Evolutionary conservation across 2,113 vertebrate species (phyloP), one percentile per base, ranked within the genome.

Genomic region (Orthonyx spaldingii): DNA sequence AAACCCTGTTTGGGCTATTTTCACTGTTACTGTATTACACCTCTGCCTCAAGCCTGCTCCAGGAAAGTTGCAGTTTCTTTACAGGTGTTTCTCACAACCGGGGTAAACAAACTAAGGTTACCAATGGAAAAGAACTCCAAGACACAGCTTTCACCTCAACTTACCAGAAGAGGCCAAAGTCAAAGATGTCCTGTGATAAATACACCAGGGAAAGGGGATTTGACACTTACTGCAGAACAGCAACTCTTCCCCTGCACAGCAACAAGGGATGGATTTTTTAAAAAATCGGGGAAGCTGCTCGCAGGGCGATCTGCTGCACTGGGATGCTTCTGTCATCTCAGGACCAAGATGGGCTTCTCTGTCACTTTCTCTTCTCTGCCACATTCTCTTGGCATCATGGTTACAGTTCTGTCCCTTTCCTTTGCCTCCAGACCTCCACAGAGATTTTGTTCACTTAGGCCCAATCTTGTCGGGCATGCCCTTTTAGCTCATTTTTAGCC

Each of bases 31-130:
- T 68, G 17, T 28, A 46, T 37, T 44, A 60, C 30, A 44, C 1
- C 2, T 44, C 39, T 64, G 47, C 52, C 61, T 79, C 55, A 70
- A 84, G 70, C n/a, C 27, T 42, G 22, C 21, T 65, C 65, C 30
- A 49, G 75, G 35, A 52, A 65, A 87, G 56, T 0, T 70, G 59
- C 9, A 46, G 12, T n/a, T 89, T 84, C 61, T 47, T 74, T 35
- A 30, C 35, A 42, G 0, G 3, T 15, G n/a, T 80, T 92, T 63
- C 57, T 32, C 35, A 44, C 0, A 1, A 75, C 5, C 8, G 8
- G 47, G 12, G 28, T 61, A 83, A 66, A 60, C 3, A 3, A 87
- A 78, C 27, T 28, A 14, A 71, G 1, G 3, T 15, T 52, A 61
- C 17, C 24, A 35, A 18, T 1, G 20, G 26, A 61, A 89, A 83